Conservation (phyloP, 2,113 vertebrate genomes). For the Vidua chalybeata region DNA sequence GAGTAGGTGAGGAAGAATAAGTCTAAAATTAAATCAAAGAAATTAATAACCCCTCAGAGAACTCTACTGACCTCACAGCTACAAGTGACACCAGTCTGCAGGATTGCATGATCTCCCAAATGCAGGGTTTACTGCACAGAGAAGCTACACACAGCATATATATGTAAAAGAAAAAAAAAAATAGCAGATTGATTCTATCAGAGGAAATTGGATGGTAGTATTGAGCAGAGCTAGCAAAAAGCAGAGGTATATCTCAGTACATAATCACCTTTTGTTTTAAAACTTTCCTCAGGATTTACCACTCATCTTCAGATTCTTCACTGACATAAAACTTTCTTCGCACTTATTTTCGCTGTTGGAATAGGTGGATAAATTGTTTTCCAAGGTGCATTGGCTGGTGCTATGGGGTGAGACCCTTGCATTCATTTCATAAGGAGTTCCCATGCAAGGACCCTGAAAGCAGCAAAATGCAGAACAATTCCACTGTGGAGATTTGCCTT, state of each 20-base stretch:
- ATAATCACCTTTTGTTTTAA: background rate
- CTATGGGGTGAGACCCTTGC: background rate
- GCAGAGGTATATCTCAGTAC: background rate
- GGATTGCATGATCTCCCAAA: background rate
- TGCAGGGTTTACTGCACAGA: slow-evolving; percentile 24
- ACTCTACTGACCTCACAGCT: background rate
- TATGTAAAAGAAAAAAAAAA: background rate
- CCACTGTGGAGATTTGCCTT: background rate
- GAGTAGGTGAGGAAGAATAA: background rate
- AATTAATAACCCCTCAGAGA: background rate
- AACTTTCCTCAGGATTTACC: background rate
- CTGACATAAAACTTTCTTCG: background rate
- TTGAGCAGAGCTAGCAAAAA: background rate
- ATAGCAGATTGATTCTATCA: background rate
- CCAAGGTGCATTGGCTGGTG: background rate
- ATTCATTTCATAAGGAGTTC: background rate
- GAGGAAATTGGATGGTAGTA: background rate
- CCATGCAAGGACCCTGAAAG: background rate
- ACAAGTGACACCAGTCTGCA: background rate
- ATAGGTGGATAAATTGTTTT: background rate
- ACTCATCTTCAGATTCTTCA: slow-evolving; percentile 26
- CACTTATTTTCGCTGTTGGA: background rate
- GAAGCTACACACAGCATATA: background rate
- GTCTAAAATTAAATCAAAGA: background rate
- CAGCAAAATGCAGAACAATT: background rate